Percentiles rank a stretch among this genome's conserved stretches.
phyloP scores from a whole-genome alignment of 2,888 invertebrate species.

The Drosophila picticornis region DNA sequence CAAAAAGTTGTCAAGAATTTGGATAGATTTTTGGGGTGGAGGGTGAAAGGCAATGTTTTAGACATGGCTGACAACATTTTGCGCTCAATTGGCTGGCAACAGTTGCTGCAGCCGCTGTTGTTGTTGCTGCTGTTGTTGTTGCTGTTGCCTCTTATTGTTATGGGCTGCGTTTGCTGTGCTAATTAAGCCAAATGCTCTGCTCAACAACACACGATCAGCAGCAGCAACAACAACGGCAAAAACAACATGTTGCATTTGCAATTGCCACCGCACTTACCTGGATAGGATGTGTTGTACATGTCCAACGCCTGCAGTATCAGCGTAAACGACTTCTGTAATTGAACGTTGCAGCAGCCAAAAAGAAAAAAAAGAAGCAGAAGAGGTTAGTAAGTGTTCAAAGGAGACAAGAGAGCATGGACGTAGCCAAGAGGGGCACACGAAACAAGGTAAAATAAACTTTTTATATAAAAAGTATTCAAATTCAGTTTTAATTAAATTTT shows the following conservation, averaged over 20 bases:
- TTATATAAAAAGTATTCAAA: not conserved
- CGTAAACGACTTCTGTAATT: constrained; percentile 95
- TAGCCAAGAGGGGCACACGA: not conserved
- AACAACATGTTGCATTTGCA: constrained; percentile 49
- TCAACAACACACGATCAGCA: constrained; percentile 42
- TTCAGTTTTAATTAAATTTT: not conserved
- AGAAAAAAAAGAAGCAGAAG: constrained; percentile 19
- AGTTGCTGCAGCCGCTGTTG: constrained; percentile 36
- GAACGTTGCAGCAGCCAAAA: constrained; percentile 45
- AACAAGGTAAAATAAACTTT: not conserved
- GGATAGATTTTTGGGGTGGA: constrained; percentile 43
- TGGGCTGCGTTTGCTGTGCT: constrained; percentile 63
- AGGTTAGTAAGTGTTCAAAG: not conserved
- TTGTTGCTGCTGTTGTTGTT: constrained; percentile 23
- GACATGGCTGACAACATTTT: constrained; percentile 81
- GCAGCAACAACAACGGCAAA: constrained; percentile 35
- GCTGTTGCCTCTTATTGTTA: constrained; percentile 58
- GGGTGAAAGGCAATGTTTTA: constrained; percentile 54
- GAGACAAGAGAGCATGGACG: not conserved
- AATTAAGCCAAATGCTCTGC: constrained; percentile 76
- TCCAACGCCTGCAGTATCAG: constrained; percentile 96
- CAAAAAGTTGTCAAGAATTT: constrained; percentile 49
- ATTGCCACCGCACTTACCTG: constrained; percentile 87
- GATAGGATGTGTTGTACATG: constrained; percentile 90
- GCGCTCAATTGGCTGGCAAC: constrained; percentile 60